These are phyloP conservation scores for Polyergus mexicanus DNA, from an alignment of 1,140 invertebrate species.

Conservation along the genomic window DNA sequence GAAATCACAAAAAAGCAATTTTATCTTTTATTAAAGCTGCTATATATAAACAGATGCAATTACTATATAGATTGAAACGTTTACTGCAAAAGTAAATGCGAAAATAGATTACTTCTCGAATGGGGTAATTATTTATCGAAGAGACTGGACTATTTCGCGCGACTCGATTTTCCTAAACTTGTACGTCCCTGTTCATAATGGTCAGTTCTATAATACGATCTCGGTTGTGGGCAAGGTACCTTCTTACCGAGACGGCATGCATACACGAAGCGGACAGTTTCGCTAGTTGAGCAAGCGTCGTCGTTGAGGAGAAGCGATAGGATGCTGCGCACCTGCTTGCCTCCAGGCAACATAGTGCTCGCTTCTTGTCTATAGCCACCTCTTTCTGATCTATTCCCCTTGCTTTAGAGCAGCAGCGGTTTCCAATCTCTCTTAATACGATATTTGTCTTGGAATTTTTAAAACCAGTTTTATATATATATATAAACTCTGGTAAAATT, in stretches of 20 bases:
- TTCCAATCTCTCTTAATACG: conserved; percentile 44
- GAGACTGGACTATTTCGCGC: background rate
- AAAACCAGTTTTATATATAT: conserved; percentile 37
- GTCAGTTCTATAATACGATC: conserved; percentile 32
- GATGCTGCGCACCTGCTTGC: conserved; percentile 80
- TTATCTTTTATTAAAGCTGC: background rate
- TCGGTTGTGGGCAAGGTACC: conserved; percentile 32
- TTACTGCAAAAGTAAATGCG: background rate
- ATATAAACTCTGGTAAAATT: too few relatives aligned
- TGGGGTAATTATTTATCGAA: background rate
- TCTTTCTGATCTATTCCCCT: conserved; percentile 65
- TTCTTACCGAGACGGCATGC: conserved; percentile 51
- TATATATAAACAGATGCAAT: background rate
- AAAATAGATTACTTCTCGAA: conserved; percentile 6
- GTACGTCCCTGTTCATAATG: conserved; percentile 33
- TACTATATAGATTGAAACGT: conserved; percentile 23
- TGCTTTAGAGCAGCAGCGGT: conserved; percentile 57
- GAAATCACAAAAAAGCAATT: background rate
- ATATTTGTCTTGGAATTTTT: conserved; percentile 44
- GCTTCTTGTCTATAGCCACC: conserved; percentile 65
- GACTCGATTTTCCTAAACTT: conserved; percentile 41
- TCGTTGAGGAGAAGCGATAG: conserved; percentile 66
- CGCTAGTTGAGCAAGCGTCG: conserved; percentile 38
- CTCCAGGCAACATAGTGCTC: conserved; percentile 70
- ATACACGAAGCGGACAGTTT: conserved; percentile 51